Evolutionary conservation across 1,140 invertebrate genomes (phyloP), one percentile per base, ranked within the genome.

Genomic region (Solenopsis fugax): DNA sequence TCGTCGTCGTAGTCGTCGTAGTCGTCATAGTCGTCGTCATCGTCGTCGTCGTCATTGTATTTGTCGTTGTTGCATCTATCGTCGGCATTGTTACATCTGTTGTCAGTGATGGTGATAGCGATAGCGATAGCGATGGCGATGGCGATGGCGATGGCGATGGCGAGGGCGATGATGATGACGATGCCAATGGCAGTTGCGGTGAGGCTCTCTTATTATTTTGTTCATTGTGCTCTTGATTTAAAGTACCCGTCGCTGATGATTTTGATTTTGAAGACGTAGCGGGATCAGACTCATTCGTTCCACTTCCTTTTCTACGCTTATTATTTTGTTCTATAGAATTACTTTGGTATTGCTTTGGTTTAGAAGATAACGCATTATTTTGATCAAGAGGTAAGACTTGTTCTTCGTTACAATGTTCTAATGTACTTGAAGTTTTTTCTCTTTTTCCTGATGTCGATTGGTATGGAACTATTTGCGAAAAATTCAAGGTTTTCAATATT

Each of bases 311-410:
- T 5, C 1, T 37, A 48, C 34, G 29, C 48, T 62, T 24, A 3
- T 21, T 73, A 37, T 62, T 84, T 84, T 41, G 54, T 50, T 75
- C 2, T 60, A n/a, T 6, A 56, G 34, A 0, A 50, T 1, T 73
- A 89, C 48, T 77, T 75, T 75, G 72, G 73, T 16, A 52, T 7
- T 54, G n/a, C 16, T 58, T 56, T 76, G 60, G 29, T 89, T 62
- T 50, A 5, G 45, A 54, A 41, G 7, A 24, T 24, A 12, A 48
- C 50, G 13, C 34, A 16, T 50, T 45, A 29, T 48, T 34, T 78
- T 84, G 29, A 16, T 84, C 29, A 62, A 48, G 16, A 21, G 18
- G 12, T 13, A 1, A 54, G 29, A n/a, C 29, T 81, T 56, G 48
- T 65, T 80, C 69, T 50, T 76, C 10, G 37, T n/a, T 52, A 12